Evolutionary conservation across 2,113 vertebrate species (phyloP).

Genomic region (Syngnathus scovelli): DNA sequence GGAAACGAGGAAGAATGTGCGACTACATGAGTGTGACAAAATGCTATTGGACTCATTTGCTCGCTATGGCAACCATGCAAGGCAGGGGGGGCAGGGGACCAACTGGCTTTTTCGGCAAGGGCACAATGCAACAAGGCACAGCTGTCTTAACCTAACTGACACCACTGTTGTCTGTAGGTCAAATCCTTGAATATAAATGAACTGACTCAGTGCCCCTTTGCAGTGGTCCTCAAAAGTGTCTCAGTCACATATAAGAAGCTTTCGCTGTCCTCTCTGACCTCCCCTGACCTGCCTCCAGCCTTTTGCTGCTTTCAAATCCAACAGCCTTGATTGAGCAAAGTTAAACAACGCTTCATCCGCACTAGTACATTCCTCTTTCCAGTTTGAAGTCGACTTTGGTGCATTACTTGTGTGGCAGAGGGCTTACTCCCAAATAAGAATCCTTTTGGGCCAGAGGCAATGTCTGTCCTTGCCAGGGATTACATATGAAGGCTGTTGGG

Average conservation of each 20-base stretch:
- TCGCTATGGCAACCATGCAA: constrained; percentile 67
- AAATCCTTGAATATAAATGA: constrained; percentile 74
- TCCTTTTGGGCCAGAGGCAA: not conserved
- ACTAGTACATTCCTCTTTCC: constrained; percentile 30
- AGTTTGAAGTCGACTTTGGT: constrained; percentile 20
- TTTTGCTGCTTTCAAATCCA: constrained; percentile 48
- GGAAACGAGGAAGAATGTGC: constrained; percentile 54
- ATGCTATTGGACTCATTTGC: constrained; percentile 56
- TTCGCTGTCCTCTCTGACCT: constrained; percentile 55
- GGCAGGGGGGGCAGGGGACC: constrained; percentile 26
- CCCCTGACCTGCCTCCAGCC: constrained; percentile 55
- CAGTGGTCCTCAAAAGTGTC: constrained; percentile 58
- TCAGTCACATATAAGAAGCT: constrained; percentile 48
- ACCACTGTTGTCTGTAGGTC: constrained; percentile 64
- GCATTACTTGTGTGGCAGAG: constrained; percentile 10
- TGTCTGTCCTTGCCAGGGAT: not conserved
- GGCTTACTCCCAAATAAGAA: not conserved
- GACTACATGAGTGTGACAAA: constrained; percentile 66
- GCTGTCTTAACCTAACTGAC: constrained; percentile 67
- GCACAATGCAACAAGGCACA: constrained; percentile 52
- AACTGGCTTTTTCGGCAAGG: constrained; percentile 46
- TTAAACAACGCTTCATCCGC: constrained; percentile 53
- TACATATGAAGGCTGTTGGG: not conserved
- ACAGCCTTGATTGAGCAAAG: constrained; percentile 48
- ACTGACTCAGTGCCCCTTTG: constrained; percentile 56